These are phyloP conservation scores for Nothocercus nigrocapillus DNA, from an alignment of 2,113 vertebrate genomes.

Conservation along the genomic window DNA sequence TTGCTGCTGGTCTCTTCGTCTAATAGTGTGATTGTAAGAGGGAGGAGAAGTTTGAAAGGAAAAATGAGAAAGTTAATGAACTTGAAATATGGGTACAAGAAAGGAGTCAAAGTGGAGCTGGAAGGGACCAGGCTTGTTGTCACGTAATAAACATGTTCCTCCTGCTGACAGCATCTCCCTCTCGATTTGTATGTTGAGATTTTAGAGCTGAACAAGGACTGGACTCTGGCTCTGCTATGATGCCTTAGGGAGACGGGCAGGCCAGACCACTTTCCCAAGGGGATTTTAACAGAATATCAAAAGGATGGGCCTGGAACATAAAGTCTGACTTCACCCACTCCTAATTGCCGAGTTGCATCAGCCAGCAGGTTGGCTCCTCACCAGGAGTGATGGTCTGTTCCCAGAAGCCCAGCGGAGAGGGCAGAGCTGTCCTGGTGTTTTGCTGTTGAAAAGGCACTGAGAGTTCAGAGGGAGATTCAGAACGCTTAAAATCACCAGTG, in stretches of 20 bases:
- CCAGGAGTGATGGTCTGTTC: background rate
- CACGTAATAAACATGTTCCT: background rate
- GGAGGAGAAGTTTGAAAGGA: background rate
- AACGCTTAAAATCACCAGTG: background rate
- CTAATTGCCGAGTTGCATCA: background rate
- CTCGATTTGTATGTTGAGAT: background rate
- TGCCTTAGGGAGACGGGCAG: rapidly evolving
- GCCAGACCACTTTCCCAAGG: background rate
- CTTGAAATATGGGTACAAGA: background rate
- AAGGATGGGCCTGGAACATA: background rate
- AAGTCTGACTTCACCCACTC: background rate
- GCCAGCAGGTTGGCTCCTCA: background rate
- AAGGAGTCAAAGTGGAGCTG: background rate
- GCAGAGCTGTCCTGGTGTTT: background rate
- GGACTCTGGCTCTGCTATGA: background rate
- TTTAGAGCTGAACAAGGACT: background rate
- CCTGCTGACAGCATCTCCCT: background rate
- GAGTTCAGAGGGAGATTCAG: background rate
- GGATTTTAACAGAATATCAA: background rate
- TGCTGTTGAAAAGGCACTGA: background rate
- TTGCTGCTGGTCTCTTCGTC: background rate
- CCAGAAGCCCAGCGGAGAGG: background rate
- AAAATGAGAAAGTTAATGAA: background rate
- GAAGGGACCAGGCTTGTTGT: background rate
- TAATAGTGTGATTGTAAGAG: background rate